phyloP scores from a whole-genome alignment of 2,113 vertebrate genomes.

The Sorex araneus region DNA sequence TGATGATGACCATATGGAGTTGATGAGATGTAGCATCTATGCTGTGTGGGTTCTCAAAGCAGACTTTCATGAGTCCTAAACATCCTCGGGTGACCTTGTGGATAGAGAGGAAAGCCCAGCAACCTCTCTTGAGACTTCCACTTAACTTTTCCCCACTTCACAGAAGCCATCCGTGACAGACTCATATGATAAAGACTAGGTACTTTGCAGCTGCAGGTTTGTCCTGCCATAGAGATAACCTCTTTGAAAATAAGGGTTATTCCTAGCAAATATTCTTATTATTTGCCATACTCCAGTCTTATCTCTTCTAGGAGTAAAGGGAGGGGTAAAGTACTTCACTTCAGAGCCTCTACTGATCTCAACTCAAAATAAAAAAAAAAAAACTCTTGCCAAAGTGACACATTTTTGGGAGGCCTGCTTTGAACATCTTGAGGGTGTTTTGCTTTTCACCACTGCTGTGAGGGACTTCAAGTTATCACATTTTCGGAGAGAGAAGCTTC shows the following conservation, averaged over 20 bases:
- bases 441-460: not conserved
- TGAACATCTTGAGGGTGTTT: not conserved
- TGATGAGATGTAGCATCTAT: too few relatives aligned
- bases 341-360: not conserved
- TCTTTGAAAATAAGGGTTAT: not conserved
- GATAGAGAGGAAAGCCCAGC: too few relatives aligned
- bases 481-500: not conserved
- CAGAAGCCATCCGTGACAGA: too few relatives aligned
- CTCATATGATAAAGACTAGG: not conserved
- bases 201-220: not conserved
- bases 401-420: not conserved
- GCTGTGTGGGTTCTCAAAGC: too few relatives aligned
- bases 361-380: not conserved
- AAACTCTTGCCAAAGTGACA: not conserved
- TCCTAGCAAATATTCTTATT: not conserved
- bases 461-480: not conserved
- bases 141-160: too few relatives aligned
- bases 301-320: not conserved
- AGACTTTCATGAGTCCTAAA: too few relatives aligned
- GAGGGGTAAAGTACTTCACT: not conserved
- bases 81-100: too few relatives aligned
- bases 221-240: not conserved
- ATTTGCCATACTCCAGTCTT: not conserved
- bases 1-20: too few relatives aligned
- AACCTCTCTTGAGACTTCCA: too few relatives aligned